These are phyloP conservation scores for Tachina fera DNA, from an alignment of 2,888 invertebrate genomes.

Conservation along the genomic window DNA sequence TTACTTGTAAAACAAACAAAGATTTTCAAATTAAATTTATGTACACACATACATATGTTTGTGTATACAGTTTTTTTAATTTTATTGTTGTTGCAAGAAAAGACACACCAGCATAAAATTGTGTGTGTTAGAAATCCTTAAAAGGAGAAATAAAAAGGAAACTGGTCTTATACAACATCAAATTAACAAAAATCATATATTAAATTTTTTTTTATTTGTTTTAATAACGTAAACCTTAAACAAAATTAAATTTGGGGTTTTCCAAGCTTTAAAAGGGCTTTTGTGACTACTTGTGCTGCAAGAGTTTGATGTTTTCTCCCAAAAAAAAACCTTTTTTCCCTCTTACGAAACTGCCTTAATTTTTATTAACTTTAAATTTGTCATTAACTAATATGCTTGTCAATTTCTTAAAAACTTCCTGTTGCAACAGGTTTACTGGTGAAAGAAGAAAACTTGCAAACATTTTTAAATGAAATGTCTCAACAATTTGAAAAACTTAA, in stretches of 20 bases:
- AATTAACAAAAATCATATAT: not conserved
- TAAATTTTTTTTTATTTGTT: too few species aligned
- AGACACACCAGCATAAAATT: slow-evolving; percentile 2
- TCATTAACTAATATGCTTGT: slow-evolving; percentile 58
- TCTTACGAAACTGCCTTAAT: not conserved
- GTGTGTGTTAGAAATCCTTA: not conserved
- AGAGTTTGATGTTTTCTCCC: not conserved
- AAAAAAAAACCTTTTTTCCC: too few species aligned
- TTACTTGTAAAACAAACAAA: slow-evolving; percentile 32
- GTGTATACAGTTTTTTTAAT: not conserved
- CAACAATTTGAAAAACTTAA: slow-evolving; percentile 49
- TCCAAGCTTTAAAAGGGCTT: not conserved
- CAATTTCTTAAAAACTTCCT: slow-evolving; percentile 60
- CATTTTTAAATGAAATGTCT: slow-evolving; percentile 30
- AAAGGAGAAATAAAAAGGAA: not conserved
- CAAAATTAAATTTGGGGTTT: not conserved
- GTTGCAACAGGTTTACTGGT: slow-evolving; percentile 51
- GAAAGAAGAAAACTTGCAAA: slow-evolving; percentile 14
- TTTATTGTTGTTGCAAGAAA: not conserved
- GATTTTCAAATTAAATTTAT: slow-evolving; percentile 13
- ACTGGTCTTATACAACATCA: not conserved
- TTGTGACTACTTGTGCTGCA: not conserved
- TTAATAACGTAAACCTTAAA: too few species aligned
- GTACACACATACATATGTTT: too few species aligned
- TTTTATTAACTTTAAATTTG: not conserved